Percentiles rank a stretch among this genome's conserved stretches.
phyloP scores from a whole-genome alignment of 2,888 invertebrate genomes.

The Cabera pusaria region DNA sequence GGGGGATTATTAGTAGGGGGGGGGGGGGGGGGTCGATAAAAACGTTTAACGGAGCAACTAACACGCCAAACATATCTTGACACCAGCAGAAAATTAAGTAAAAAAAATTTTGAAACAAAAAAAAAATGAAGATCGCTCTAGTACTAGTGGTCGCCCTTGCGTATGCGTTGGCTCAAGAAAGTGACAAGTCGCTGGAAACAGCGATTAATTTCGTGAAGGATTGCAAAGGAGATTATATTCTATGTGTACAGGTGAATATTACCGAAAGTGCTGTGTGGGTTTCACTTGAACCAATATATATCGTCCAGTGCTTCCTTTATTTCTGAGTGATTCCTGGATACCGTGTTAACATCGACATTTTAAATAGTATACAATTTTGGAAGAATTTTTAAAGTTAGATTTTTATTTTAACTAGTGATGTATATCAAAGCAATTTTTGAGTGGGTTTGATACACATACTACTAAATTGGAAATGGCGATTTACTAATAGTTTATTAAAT shows the following conservation, averaged over 20 bases:
- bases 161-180: conserved; percentile 65
- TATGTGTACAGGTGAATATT: conserved; percentile 88
- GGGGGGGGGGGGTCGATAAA: conserved; percentile 75
- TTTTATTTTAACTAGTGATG: no score
- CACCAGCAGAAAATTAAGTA: conserved; percentile 45
- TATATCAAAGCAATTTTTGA: no score
- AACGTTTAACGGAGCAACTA: conserved; percentile 62
- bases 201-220: conserved; percentile 88
- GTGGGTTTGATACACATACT: no score
- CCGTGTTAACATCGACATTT: no score
- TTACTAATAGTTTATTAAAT: no score
- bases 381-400: no score
- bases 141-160: conserved; percentile 65
- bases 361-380: no score
- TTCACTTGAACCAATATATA: no score
- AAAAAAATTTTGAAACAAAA: conserved; percentile 37
- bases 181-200: conserved; percentile 83
- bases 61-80: conserved; percentile 71
- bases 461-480: no score
- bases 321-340: no score
- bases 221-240: conserved; percentile 86
- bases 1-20: conserved; percentile 9
- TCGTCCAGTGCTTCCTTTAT: no score
- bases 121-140: conserved; percentile 62
- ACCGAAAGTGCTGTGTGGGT: conserved; percentile 76